Evolutionary conservation across 2,797 vertebrate genomes (phyloP).

Genomic region (Sebastes cheni): DNA sequence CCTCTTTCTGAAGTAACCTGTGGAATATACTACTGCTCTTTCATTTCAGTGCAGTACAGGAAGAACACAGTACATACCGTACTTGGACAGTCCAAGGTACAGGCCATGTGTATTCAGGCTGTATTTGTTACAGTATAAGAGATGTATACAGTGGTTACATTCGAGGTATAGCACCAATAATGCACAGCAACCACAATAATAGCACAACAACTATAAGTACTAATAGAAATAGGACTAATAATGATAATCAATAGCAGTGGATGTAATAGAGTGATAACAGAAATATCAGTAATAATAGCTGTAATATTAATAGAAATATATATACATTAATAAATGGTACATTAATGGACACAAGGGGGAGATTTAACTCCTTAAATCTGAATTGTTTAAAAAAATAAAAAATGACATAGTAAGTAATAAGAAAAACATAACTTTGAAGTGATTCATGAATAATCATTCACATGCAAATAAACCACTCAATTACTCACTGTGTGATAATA

Average conservation of each 20-base stretch:
- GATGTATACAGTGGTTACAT: too few relatives aligned
- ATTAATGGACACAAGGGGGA: background rate
- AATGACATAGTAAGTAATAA: too few relatives aligned
- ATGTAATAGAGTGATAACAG: too few relatives aligned
- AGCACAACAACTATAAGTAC: too few relatives aligned
- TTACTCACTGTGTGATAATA: background rate
- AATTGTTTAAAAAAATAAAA: background rate
- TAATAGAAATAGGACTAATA: too few relatives aligned
- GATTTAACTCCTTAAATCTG: background rate
- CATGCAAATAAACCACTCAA: background rate
- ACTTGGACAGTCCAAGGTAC: background rate
- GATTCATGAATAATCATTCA: background rate
- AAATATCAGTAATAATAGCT: too few relatives aligned
- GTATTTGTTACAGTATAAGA: background rate
- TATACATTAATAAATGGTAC: background rate
- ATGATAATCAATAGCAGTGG: too few relatives aligned
- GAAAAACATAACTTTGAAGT: too few relatives aligned
- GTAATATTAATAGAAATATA: too few relatives aligned
- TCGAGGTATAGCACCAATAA: background rate
- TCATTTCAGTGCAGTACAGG: slow-evolving; percentile 22
- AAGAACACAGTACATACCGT: background rate
- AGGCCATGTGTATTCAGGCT: background rate
- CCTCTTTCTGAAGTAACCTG: slow-evolving; percentile 92
- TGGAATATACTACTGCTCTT: slow-evolving; percentile 92
- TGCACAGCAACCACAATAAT: too few relatives aligned